Evolutionary conservation across 2,113 vertebrate genomes (phyloP).

Genomic region (Sarotherodon lohbergeri): DNA sequence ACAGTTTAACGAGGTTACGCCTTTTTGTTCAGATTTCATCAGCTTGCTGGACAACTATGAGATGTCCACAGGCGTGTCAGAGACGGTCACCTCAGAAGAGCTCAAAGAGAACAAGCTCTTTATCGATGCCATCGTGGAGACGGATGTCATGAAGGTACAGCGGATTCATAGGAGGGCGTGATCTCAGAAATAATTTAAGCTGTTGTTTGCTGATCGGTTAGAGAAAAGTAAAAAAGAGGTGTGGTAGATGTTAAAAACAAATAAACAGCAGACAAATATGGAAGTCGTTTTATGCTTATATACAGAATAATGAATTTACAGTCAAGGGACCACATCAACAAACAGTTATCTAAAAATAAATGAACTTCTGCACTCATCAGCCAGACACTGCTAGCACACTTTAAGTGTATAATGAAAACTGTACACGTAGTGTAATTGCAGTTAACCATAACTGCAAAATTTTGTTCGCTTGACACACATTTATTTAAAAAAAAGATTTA

Average conservation of each 20-base stretch:
- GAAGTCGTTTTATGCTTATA: background rate
- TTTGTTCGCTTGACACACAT: background rate
- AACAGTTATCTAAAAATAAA: background rate
- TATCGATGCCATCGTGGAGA: constrained; percentile 76
- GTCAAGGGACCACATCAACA: background rate
- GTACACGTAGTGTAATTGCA: background rate
- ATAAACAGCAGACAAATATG: background rate
- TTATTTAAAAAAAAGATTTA: background rate
- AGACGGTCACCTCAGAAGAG: constrained; percentile 76
- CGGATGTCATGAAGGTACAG: constrained; percentile 79
- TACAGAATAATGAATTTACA: background rate
- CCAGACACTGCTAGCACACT: fast-evolving
- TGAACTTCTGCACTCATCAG: background rate
- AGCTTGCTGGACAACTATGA: constrained; percentile 81
- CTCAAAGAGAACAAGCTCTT: constrained; percentile 72
- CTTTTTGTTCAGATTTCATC: constrained; percentile 72
- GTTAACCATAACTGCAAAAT: background rate
- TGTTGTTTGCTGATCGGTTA: background rate
- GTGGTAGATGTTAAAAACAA: background rate
- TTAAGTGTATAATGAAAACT: background rate
- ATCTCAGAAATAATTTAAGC: background rate
- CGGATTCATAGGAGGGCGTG: background rate
- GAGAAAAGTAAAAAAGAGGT: background rate
- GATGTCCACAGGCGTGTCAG: constrained; percentile 69
- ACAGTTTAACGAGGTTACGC: background rate